Conservation (phyloP, 2,888 invertebrate species). For the Drosophila mayaguana region DNA sequence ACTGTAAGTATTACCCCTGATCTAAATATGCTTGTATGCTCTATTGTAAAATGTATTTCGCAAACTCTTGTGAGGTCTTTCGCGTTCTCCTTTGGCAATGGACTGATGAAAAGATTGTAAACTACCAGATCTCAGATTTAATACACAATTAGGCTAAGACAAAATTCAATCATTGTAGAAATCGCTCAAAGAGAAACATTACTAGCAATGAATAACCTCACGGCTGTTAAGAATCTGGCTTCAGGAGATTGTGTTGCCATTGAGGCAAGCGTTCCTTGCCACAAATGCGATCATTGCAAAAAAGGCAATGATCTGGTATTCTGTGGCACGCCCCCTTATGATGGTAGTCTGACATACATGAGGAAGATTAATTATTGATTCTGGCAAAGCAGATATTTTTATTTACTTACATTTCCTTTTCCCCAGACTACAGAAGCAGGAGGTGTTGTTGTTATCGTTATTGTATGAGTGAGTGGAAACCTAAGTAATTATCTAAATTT, state of each 20-base stretch:
- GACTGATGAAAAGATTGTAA: neutral
- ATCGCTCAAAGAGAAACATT: neutral
- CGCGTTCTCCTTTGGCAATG: neutral
- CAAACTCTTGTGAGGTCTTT: neutral
- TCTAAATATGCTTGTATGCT: neutral
- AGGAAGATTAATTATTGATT: too few species aligned
- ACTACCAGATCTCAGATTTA: neutral
- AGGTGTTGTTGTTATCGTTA: constrained; percentile 78
- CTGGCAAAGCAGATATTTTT: too few species aligned
- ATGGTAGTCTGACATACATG: constrained; percentile 98
- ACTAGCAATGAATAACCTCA: constrained; percentile 88
- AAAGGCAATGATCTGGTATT: constrained; percentile 92
- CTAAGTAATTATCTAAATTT: neutral
- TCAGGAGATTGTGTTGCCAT: constrained; percentile 96
- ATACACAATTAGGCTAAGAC: neutral
- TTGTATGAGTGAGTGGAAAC: constrained; percentile 89
- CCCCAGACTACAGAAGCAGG: too few species aligned
- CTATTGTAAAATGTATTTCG: neutral
- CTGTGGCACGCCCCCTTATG: constrained; percentile 97
- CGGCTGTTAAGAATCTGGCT: constrained; percentile 89
- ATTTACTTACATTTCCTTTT: too few species aligned
- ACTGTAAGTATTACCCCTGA: neutral
- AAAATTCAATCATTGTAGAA: constrained; percentile 80
- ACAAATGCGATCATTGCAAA: constrained; percentile 93
- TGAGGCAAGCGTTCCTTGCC: constrained; percentile 96